Evolutionary conservation across 2,888 invertebrate genomes (phyloP).

Genomic region (Archips crataeganus): DNA sequence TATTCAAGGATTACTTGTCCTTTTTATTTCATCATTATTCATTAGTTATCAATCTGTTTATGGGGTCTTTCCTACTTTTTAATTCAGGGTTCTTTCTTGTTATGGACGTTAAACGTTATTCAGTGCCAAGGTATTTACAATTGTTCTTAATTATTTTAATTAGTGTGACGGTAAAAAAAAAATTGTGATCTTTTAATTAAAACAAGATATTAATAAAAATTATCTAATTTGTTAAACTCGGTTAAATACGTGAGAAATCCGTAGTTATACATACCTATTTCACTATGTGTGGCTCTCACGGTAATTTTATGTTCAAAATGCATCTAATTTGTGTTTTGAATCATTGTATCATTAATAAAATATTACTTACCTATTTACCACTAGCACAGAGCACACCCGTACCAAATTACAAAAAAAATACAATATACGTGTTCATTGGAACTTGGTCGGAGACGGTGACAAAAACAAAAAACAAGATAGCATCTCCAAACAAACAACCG

Average conservation of each 20-base stretch:
- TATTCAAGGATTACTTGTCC: constrained; percentile 51
- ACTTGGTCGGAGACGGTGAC: neutral
- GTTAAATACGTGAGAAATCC: too few relatives aligned
- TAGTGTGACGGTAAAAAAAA: too few relatives aligned
- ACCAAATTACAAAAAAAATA: neutral
- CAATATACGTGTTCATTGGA: neutral
- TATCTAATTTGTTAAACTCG: too few relatives aligned
- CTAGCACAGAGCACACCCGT: neutral
- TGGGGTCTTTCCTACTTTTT: neutral
- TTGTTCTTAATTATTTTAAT: too few relatives aligned
- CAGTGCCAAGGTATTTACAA: too few relatives aligned
- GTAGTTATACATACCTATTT: too few relatives aligned
- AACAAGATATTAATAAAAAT: too few relatives aligned
- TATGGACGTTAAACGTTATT: too few relatives aligned
- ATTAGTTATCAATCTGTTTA: neutral
- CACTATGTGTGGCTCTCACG: too few relatives aligned
- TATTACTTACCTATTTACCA: neutral
- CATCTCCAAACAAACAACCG: constrained; percentile 26
- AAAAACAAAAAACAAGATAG: constrained; percentile 16
- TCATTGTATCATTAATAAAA: neutral
- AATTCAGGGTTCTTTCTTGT: neutral
- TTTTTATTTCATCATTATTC: constrained; percentile 3
- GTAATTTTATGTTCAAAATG: too few relatives aligned
- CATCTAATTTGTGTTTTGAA: too few relatives aligned
- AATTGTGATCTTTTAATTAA: too few relatives aligned